These are phyloP conservation scores for Ammodytes dubius DNA, from an alignment of 2,113 vertebrate genomes.

Conservation along the genomic window DNA sequence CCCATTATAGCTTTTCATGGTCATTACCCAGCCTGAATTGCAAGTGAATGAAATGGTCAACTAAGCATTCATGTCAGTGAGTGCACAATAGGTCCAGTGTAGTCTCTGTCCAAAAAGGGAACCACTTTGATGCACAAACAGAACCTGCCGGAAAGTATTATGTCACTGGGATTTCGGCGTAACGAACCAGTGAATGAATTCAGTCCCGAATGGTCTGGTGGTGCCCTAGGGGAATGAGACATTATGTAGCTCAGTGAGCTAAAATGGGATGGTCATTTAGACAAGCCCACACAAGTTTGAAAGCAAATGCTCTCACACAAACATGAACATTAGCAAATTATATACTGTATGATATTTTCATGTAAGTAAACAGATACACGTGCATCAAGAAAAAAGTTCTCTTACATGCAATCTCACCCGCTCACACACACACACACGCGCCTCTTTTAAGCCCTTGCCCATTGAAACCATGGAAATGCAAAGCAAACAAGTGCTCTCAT, in stretches of 20 bases:
- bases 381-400: neutral
- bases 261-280: conserved; percentile 2
- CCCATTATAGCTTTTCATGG: conserved; percentile 13
- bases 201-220: conserved; percentile 31
- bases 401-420: neutral
- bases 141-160: conserved; percentile 44
- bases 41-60: conserved; percentile 48
- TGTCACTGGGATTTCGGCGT: conserved; percentile 49
- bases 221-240: conserved; percentile 7
- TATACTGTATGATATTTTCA: neutral
- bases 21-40: conserved; percentile 23
- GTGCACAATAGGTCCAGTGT: conserved; percentile 49
- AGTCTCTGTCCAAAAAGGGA: conserved; percentile 25
- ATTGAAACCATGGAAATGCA: conserved; percentile 56
- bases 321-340: conserved; percentile 6
- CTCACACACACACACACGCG: neutral
- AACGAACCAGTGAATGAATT: conserved; percentile 35
- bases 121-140: conserved; percentile 31
- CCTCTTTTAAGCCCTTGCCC: conserved; percentile 1
- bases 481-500: conserved; percentile 59
- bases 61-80: conserved; percentile 37
- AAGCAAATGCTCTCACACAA: conserved; percentile 4
- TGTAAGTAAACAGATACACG: neutral
- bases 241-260: conserved; percentile 14
- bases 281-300: conserved; percentile 8